Base-by-base conservation (phyloP, 2,888 invertebrate genomes). In the Crematogaster levior region DNA sequence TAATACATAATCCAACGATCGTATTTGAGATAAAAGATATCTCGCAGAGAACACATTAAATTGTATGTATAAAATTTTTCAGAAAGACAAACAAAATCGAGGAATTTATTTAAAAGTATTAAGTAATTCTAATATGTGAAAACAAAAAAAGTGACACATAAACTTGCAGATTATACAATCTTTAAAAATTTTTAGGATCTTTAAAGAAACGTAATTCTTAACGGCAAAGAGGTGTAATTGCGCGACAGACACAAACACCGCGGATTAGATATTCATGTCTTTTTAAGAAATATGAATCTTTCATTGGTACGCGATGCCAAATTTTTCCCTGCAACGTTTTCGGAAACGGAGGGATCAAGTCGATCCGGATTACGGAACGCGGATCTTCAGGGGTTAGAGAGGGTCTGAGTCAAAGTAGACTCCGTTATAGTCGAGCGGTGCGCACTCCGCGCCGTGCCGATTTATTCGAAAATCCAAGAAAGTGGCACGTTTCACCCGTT, bases 401-500 rank as follows among this genome's bases (percentile, higher is more conserved):
- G 84, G 86, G 82, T 84, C 80, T 82, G 81, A 86, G 86, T 88
- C 87, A 89, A 87, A 86, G 89, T 88, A 77, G 87, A 89, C 86
- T 89, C 86, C 58, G 87, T 88, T 88, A 88, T 90, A 86, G 72
- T 63, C 63, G 83, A 87, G 82, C 61, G 77, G 83, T 72, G 84
- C 85, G 84, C 83, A 79, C 81, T 74, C 84, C 80, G 53, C 80
- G 83, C 81, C 86, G 66, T 84, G 85, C 80, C 91, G 90, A 90
- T 90, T 90, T 90, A 90, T 90, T 91, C 88, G 91, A 91, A 91
- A 90, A 90, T 91, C 91, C 88, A 80, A 82, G 90, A 90, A 90
- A 90, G 90, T 89, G 91, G 86, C 90, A 88, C 84, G 86, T 87
- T 86, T 86, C 86, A 81, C 81, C 87, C 86, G 84, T 86, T 90